phyloP scores from a whole-genome alignment of 2,113 vertebrate genomes.

The Orycteropus afer region DNA sequence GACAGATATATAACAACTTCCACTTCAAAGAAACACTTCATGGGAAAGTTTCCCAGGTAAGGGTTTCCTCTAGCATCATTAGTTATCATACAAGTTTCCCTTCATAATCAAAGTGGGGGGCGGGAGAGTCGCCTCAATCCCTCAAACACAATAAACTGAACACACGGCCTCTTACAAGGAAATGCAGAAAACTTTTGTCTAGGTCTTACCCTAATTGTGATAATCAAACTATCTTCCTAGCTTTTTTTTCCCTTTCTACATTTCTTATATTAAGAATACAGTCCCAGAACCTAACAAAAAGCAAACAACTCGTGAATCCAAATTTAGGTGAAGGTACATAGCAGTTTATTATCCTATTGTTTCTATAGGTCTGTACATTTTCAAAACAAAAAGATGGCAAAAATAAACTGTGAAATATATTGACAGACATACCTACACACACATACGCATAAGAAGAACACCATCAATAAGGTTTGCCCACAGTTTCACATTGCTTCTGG shows the following conservation, averaged over 20 bases:
- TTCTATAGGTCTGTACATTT: background rate
- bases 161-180: background rate
- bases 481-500: background rate
- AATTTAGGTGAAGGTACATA: background rate
- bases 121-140: background rate
- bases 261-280: background rate
- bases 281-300: background rate
- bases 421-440: background rate
- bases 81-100: background rate
- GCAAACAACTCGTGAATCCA: background rate
- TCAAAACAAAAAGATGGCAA: background rate
- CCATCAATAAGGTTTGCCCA: background rate
- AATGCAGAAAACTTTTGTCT: background rate
- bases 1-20: background rate
- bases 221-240: background rate
- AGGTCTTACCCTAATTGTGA: background rate
- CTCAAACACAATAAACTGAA: background rate
- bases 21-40: background rate
- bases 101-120: background rate
- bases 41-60: background rate
- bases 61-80: background rate
- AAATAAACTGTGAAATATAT: background rate
- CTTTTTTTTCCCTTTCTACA: background rate
- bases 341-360: background rate
- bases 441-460: background rate